These are phyloP conservation scores for Drosophila pachea DNA, from an alignment of 1,140 invertebrate genomes.

Conservation along the genomic window DNA sequence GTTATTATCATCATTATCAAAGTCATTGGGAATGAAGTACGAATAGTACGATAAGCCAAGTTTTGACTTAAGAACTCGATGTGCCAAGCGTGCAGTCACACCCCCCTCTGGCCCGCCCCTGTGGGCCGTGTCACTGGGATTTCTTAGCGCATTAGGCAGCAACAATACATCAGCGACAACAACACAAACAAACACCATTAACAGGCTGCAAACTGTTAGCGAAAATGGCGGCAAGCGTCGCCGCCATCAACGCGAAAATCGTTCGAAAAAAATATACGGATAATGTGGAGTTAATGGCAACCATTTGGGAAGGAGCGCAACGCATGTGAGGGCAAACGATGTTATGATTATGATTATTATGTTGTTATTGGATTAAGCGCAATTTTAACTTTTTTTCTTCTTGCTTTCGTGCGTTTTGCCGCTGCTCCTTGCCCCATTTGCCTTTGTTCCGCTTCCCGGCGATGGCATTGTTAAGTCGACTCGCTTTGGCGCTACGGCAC, in stretches of 20 bases:
- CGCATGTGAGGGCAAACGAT: constrained; percentile 70
- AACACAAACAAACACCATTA: constrained; percentile 64
- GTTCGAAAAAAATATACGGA: constrained; percentile 41
- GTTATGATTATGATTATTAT: constrained; percentile 78
- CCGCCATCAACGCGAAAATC: constrained; percentile 71
- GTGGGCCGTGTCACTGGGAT: constrained; percentile 50
- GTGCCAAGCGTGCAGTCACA: constrained; percentile 4
- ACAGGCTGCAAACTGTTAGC: constrained; percentile 68
- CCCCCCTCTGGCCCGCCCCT: constrained; percentile 3
- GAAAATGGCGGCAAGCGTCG: constrained; percentile 57
- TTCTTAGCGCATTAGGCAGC: constrained; percentile 64
- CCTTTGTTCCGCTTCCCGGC: constrained; percentile 25
- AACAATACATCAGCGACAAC: constrained; percentile 35
- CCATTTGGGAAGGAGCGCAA: neutral
- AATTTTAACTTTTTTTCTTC: constrained; percentile 67
- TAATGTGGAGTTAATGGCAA: constrained; percentile 74
- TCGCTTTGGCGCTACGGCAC: constrained; percentile 58
- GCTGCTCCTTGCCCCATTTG: constrained; percentile 33
- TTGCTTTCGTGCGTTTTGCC: neutral
- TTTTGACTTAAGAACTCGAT: constrained; percentile 74
- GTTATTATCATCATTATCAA: constrained; percentile 26
- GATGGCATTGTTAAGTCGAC: constrained; percentile 42
- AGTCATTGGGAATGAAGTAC: constrained; percentile 5
- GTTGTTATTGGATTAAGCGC: constrained; percentile 78
- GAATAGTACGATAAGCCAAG: constrained; percentile 28